Evolutionary conservation across 1,140 invertebrate species (phyloP).

Genomic region (Mycetomoellerius zeteki): DNA sequence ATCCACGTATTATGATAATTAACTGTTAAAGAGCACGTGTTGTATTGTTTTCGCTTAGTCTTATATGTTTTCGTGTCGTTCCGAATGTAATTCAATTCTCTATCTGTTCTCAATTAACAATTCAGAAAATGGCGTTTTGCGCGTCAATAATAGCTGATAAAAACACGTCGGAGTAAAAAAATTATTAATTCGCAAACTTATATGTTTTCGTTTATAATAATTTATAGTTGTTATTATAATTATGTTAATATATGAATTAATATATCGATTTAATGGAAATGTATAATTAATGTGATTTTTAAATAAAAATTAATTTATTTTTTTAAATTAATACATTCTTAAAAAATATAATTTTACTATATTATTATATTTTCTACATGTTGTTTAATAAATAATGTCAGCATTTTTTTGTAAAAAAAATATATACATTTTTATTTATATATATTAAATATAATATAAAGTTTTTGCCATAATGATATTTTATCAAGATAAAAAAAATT

Average conservation of each 20-base stretch:
- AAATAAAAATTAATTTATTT: constrained; percentile 32
- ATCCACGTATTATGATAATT: not conserved
- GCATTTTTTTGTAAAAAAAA: not conserved
- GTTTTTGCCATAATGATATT: not conserved
- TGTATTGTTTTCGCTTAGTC: constrained; percentile 3
- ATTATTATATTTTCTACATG: constrained; percentile 2
- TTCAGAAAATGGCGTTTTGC: constrained; percentile 30
- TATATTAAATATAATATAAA: not conserved
- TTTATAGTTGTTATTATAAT: constrained; percentile 20
- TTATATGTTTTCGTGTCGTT: constrained; percentile 20
- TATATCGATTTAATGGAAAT: not conserved
- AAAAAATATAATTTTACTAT: not conserved
- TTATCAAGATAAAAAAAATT: constrained; percentile 32
- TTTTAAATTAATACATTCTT: constrained; percentile 9
- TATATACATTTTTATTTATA: not conserved
- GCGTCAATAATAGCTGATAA: not conserved
- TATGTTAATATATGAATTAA: no score
- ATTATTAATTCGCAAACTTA: not conserved
- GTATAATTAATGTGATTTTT: constrained; percentile 27
- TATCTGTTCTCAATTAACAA: constrained; percentile 18
- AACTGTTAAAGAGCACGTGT: not conserved
- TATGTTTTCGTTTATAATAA: constrained; percentile 18
- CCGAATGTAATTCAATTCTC: not conserved
- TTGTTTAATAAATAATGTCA: constrained; percentile 11
- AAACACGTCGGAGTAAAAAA: not conserved